A percentile compares a stretch with the other conserved stretches of the same genome.
Evolutionary conservation across 2,888 invertebrate genomes (phyloP).

Genomic region (Tupiocoris notatus): DNA sequence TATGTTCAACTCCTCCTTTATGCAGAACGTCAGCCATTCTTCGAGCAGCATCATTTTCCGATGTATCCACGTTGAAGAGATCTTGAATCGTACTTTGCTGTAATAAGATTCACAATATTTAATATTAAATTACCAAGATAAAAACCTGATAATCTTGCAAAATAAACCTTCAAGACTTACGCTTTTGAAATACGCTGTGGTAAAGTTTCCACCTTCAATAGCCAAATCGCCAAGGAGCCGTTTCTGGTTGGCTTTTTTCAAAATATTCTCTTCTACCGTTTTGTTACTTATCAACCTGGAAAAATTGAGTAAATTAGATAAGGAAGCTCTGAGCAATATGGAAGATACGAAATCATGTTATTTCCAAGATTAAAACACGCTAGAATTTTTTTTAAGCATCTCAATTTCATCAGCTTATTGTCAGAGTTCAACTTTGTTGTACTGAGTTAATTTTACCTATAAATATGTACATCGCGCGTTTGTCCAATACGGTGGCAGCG

Average conservation of each 20-base stretch:
- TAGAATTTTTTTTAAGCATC: too few species aligned
- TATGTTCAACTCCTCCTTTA: conserved; percentile 40
- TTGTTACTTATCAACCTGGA: conserved; percentile 87
- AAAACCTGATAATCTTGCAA: too few species aligned
- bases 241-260: conserved; percentile 98
- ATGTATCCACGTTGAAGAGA: conserved; percentile 76
- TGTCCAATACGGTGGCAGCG: conserved; percentile 99
- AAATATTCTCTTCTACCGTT: conserved; percentile 98
- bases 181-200: conserved; percentile 91
- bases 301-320: too few species aligned
- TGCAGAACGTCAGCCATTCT: conserved; percentile 61
- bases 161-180: conserved; percentile 60
- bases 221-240: conserved; percentile 92
- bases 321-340: too few species aligned
- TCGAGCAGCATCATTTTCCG: conserved; percentile 60
- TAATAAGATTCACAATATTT: too few species aligned
- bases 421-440: too few species aligned
- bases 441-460: too few species aligned
- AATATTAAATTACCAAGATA: too few species aligned
- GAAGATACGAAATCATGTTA: too few species aligned
- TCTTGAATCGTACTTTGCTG: conserved; percentile 84
- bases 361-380: too few species aligned
- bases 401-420: too few species aligned
- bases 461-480: conserved; percentile 84
- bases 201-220: conserved; percentile 98